phyloP scores from a whole-genome alignment of 2,113 vertebrate genomes.

The Sisor rabdophorus region DNA sequence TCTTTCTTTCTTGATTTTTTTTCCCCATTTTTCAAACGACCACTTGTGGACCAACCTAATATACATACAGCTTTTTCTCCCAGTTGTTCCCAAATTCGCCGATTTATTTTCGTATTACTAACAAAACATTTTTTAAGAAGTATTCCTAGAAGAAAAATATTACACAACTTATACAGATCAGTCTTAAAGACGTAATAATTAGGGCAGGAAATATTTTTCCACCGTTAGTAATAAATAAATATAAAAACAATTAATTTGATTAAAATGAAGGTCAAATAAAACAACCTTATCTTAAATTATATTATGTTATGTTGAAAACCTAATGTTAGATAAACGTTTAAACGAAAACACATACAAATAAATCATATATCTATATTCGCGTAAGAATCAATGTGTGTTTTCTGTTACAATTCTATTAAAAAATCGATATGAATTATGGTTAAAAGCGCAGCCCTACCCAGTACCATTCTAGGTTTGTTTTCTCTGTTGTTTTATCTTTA shows the following conservation, averaged over 20 bases:
- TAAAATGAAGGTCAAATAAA: neutral
- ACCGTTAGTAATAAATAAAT: no score
- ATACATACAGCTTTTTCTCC: slow-evolving; percentile 39
- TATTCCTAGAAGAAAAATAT: no score
- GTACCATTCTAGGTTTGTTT: neutral
- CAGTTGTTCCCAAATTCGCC: neutral
- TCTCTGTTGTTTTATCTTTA: neutral
- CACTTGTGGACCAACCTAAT: slow-evolving; percentile 31
- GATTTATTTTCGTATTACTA: neutral
- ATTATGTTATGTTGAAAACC: no score
- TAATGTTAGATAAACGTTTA: no score
- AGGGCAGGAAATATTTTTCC: no score
- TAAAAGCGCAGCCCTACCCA: no score
- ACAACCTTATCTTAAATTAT: no score
- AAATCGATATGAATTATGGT: neutral
- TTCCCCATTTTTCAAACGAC: slow-evolving; percentile 5
- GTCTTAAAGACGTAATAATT: neutral
- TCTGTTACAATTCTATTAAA: no score
- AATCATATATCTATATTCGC: neutral
- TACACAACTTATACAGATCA: no score
- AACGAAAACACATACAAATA: neutral
- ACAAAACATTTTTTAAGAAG: neutral
- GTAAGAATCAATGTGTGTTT: neutral
- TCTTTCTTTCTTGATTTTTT: neutral
- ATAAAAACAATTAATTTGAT: neutral